These are phyloP conservation scores for Ylistrum balloti DNA, from an alignment of 1,140 invertebrate species.

Conservation along the genomic window DNA sequence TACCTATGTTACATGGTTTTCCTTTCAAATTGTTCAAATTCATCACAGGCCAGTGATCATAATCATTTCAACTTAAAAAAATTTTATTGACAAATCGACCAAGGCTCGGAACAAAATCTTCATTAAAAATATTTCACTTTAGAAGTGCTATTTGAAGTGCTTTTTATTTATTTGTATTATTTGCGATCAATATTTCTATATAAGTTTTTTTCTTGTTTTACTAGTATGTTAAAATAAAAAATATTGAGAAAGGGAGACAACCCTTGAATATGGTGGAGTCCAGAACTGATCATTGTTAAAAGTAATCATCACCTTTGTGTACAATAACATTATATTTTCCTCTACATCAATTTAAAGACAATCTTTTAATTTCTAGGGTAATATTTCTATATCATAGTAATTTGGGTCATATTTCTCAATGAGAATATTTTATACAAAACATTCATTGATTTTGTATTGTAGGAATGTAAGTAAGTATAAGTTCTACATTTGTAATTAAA, in stretches of 20 bases:
- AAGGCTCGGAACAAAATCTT: too few relatives aligned
- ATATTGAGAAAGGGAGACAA: constrained; percentile 31
- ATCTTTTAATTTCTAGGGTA: neutral
- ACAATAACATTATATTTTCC: constrained; percentile 20
- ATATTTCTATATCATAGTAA: neutral
- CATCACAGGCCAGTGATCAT: neutral
- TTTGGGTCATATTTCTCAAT: neutral
- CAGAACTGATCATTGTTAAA: neutral
- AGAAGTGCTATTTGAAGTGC: neutral
- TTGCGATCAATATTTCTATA: neutral
- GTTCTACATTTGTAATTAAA: neutral
- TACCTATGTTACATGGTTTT: neutral
- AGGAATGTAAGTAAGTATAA: neutral
- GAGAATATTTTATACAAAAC: constrained; percentile 21
- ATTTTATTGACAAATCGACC: neutral
- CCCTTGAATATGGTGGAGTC: constrained; percentile 25
- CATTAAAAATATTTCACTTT: too few relatives aligned
- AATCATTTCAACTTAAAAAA: too few relatives aligned
- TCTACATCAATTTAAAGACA: neutral
- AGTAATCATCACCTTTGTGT: neutral
- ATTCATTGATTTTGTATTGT: neutral
- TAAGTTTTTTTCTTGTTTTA: neutral
- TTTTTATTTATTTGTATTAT: neutral
- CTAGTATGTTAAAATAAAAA: neutral
- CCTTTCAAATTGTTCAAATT: neutral